Base-by-base conservation (phyloP, 2,113 vertebrate species). In the Okapia johnstoni region DNA sequence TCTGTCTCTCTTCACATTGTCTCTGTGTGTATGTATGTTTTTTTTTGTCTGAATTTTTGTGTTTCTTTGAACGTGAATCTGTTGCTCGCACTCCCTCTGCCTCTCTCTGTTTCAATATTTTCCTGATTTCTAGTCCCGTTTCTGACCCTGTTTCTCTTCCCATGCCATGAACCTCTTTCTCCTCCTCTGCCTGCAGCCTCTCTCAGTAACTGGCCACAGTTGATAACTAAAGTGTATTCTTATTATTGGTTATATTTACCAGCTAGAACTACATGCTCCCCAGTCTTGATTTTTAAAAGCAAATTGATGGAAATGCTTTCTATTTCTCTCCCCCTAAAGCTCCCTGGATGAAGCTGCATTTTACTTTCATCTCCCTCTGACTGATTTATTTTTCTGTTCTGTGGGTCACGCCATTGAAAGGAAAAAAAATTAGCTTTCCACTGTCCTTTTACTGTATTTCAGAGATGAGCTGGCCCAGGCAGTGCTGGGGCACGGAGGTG, bases 301-400 rank as follows among this genome's bases (percentile, higher is more conserved):
- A 96, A 93, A 92, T 81, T 30, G 55, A 76, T 43, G 36, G 28
- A 87, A 61, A 50, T 16, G 2, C 90, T 89, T 96, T 93, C 66
- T 93, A 54, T 85, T 86, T 94, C 87, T 97, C 76, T 50, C 48
- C 73, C 76, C 54, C 54, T 16, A 33, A 48, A 91, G 8, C 88
- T 88, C 88, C n/a, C 48, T n/a, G 89, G 55, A 94, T 73, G 85
- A 90, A 95, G 54, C 77, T 80, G 55, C 60, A 46, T 60, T 94
- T 96, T 79, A 66, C 30, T 90, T 93, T 94, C 88, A 90, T 84
- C 73, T 81, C 73, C 48, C 30, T 92, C 52, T 25, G 66, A 92
- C 17, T 85, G 95, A 97, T 92, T 94, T 90, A 40, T 73, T 80
- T 96, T 97, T 70, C 76, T 48, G 54, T 61, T 89, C 57, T 93